phyloP scores from a whole-genome alignment of 2,888 invertebrate species.

The Caenorhabditis japonica region DNA sequence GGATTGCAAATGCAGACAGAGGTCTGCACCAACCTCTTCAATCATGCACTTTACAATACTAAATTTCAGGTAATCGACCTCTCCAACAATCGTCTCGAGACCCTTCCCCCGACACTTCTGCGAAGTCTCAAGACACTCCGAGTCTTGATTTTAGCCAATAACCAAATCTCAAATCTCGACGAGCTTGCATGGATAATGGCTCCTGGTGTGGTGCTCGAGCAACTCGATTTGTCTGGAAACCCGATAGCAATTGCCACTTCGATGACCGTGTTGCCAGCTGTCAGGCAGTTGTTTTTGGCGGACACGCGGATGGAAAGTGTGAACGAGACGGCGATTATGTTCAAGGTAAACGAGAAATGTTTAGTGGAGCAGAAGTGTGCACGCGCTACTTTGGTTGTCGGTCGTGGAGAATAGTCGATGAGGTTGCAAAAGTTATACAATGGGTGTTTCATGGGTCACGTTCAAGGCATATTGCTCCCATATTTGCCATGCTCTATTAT shows the following conservation, averaged over 20 bases:
- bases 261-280: conserved; percentile 59
- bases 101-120: conserved; percentile 66
- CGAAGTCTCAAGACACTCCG: conserved; percentile 58
- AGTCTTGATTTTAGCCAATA: conserved; percentile 65
- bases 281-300: conserved; percentile 65
- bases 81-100: conserved; percentile 67
- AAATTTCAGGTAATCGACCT: conserved; percentile 50
- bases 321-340: conserved; percentile 61
- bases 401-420: too few species aligned
- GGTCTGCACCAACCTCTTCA: too few species aligned
- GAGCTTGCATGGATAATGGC: conserved; percentile 64
- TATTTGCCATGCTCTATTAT: too few species aligned
- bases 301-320: conserved; percentile 60
- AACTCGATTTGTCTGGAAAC: conserved; percentile 66
- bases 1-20: too few species aligned
- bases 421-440: too few species aligned
- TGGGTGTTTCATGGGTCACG: too few species aligned
- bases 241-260: conserved; percentile 60
- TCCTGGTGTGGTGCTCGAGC: conserved; percentile 63
- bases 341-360: conserved; percentile 41
- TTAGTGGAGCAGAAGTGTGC: too few species aligned
- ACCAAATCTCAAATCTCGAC: conserved; percentile 64
- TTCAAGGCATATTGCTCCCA: too few species aligned
- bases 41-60: too few species aligned
- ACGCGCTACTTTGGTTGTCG: too few species aligned